These are phyloP conservation scores for Hypsopygia costalis DNA, from an alignment of 2,888 invertebrate genomes.

Conservation along the genomic window DNA sequence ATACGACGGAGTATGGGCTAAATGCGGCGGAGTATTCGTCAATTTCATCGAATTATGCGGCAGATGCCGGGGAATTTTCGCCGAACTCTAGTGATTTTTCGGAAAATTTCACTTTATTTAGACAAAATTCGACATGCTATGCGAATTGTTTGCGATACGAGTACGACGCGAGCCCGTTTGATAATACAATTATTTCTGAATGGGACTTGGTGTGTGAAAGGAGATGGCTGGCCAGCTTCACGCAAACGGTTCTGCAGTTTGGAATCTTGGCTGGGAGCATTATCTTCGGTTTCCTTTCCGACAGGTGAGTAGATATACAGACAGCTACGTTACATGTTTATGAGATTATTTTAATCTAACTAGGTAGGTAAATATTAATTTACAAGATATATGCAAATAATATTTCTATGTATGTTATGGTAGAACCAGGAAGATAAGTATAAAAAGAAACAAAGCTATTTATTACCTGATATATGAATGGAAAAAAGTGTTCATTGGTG, in stretches of 20 bases:
- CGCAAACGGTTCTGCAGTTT: conserved; percentile 86
- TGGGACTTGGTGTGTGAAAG: conserved; percentile 87
- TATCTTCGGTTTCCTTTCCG: conserved; percentile 86
- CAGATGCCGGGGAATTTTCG: too few species aligned
- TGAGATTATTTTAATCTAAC: too few species aligned
- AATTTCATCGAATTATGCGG: conserved; percentile 36
- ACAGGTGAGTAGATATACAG: conserved; percentile 78
- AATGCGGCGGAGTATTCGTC: conserved; percentile 36
- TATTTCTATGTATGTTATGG: too few species aligned
- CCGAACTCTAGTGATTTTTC: too few species aligned
- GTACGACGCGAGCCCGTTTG: conserved; percentile 83
- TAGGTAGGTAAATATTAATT: too few species aligned
- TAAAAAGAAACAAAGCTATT: too few species aligned
- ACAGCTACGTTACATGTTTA: too few species aligned
- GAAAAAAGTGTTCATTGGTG: too few species aligned
- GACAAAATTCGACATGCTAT: conserved; percentile 71
- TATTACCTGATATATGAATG: too few species aligned
- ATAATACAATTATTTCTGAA: conserved; percentile 86
- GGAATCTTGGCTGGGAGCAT: conserved; percentile 87
- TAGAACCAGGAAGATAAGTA: too few species aligned
- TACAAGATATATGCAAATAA: too few species aligned
- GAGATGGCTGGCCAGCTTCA: conserved; percentile 83
- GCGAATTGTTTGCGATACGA: conserved; percentile 73
- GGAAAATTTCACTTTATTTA: conserved; percentile 35
- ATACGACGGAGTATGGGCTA: conserved; percentile 36